Conservation (phyloP, 1,140 invertebrate species). For the Drosophila cardini region DNA sequence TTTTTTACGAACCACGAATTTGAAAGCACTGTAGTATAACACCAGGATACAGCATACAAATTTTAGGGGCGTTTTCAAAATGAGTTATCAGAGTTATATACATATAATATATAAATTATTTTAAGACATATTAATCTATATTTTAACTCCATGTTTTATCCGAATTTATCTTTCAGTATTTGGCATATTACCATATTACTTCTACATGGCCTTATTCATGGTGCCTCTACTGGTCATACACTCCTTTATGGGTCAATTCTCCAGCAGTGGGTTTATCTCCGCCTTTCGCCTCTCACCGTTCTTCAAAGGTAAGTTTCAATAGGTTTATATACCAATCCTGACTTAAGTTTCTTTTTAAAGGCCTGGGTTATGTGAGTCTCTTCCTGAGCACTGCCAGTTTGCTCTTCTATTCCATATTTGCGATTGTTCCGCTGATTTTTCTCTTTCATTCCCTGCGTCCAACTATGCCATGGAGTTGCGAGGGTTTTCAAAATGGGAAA, state of each 20-base stretch:
- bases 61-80: too few species aligned
- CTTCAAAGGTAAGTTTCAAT: slow-evolving; percentile 69
- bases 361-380: slow-evolving; percentile 75
- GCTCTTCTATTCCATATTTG: slow-evolving; percentile 69
- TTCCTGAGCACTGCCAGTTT: slow-evolving; percentile 54
- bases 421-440: slow-evolving; percentile 67
- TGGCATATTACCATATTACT: slow-evolving; percentile 59
- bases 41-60: too few species aligned
- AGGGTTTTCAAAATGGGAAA: slow-evolving; percentile 31
- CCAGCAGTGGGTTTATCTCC: slow-evolving; percentile 79
- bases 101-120: too few species aligned
- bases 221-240: slow-evolving; percentile 77
- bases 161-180: slow-evolving; percentile 37
- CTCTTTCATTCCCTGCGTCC: slow-evolving; percentile 65
- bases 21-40: too few species aligned
- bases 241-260: slow-evolving; percentile 80
- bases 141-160: too few species aligned
- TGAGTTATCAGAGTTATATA: too few species aligned
- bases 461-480: slow-evolving; percentile 77
- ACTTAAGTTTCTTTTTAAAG: slow-evolving; percentile 29
- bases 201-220: slow-evolving; percentile 66
- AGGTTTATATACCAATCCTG: background rate
- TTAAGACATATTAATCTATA: too few species aligned
- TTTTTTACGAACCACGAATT: too few species aligned
- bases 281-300: slow-evolving; percentile 74